Evolutionary conservation across 2,797 vertebrate species (phyloP).

Genomic region (Menidia menidia): DNA sequence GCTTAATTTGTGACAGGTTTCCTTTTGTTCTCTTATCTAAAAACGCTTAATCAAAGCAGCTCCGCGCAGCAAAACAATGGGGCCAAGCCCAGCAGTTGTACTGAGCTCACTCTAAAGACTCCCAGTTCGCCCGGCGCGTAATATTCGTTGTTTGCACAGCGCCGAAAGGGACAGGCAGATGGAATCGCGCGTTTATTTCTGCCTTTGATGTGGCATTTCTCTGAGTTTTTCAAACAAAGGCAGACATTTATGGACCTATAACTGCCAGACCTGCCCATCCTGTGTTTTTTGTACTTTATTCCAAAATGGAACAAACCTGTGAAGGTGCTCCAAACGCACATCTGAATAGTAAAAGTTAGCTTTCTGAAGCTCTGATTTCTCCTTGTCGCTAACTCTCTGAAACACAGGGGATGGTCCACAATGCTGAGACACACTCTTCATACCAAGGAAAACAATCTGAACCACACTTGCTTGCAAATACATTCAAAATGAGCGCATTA

Average conservation of each 20-base stretch:
- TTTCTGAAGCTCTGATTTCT: background rate
- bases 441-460: background rate
- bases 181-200: constrained; percentile 9
- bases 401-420: background rate
- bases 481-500: constrained; percentile 11
- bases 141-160: constrained; percentile 15
- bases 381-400: background rate
- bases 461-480: background rate
- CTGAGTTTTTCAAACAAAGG: constrained; percentile 11
- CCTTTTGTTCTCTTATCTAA: constrained; percentile 64
- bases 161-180: constrained; percentile 13
- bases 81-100: background rate
- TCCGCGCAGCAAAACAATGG: constrained; percentile 45
- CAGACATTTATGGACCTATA: background rate
- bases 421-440: background rate
- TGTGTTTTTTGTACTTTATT: background rate
- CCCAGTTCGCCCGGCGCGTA: background rate
- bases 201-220: constrained; percentile 33
- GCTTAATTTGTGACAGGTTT: constrained; percentile 74
- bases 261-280: background rate
- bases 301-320: background rate
- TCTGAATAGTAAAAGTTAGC: background rate
- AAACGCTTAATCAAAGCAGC: constrained; percentile 53
- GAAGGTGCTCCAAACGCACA: background rate
- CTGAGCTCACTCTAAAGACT: background rate